These are phyloP conservation scores for Liposcelis brunnea DNA, from an alignment of 2,888 invertebrate species.

Conservation along the genomic window DNA sequence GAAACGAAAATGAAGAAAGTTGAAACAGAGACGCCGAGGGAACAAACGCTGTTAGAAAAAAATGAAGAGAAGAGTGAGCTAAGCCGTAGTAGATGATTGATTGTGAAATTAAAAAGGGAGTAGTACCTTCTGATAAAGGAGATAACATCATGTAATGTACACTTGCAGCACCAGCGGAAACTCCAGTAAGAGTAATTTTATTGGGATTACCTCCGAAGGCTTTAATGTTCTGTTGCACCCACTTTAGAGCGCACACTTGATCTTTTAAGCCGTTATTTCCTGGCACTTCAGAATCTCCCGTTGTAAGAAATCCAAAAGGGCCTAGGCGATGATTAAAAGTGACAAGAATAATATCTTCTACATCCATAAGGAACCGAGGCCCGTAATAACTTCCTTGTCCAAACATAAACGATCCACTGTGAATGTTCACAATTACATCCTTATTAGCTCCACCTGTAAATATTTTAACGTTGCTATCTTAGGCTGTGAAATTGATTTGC, in stretches of 20 bases:
- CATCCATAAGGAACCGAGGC: constrained; percentile 40
- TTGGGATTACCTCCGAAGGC: constrained; percentile 22
- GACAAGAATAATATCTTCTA: constrained; percentile 28
- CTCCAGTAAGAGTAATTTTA: constrained; percentile 22
- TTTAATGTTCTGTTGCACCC: constrained; percentile 22
- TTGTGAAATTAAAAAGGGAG: too few relatives aligned
- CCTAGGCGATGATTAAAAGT: constrained; percentile 26
- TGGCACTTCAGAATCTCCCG: constrained; percentile 20
- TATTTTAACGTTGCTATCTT: too few relatives aligned
- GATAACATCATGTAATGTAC: constrained; percentile 23
- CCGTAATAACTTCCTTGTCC: constrained; percentile 37
- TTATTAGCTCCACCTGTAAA: neutral
- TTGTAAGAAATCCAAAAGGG: constrained; percentile 24
- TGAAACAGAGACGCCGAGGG: too few relatives aligned
- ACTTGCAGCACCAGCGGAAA: constrained; percentile 24
- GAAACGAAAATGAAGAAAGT: too few relatives aligned
- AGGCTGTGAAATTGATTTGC: too few relatives aligned
- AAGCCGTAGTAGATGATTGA: too few relatives aligned
- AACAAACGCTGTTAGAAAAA: too few relatives aligned
- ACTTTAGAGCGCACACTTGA: constrained; percentile 20
- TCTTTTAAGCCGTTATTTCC: constrained; percentile 26
- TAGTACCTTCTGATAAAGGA: constrained; percentile 20
- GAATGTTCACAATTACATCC: constrained; percentile 30
- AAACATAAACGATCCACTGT: constrained; percentile 41
- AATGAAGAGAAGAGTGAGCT: too few relatives aligned